Base-by-base conservation (phyloP, 2,113 vertebrate species). In the Tragelaphus scriptus region DNA sequence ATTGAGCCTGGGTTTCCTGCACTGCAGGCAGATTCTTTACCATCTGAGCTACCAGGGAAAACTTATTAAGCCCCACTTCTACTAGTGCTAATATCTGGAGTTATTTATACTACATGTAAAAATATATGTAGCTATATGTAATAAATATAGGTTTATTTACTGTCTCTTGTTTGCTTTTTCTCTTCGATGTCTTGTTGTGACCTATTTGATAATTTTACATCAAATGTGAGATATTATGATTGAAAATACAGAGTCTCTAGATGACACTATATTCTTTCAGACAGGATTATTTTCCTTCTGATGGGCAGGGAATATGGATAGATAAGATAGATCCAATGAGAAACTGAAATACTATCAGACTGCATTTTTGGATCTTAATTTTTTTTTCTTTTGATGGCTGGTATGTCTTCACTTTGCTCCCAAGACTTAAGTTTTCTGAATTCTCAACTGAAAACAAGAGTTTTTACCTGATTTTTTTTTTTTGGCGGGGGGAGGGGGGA, bases 401-500 rank as follows among this genome's bases (percentile, higher is more conserved):
- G 30, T 21, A 23, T 80, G 56, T 49, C 58, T 81, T 23, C 13
- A 79, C 47, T 85, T 80, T 79, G 23, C 49, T 51, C 40, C 47
- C 63, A 63, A 30, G 21, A 36, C 28, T 8, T 56, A 30, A 2
- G 10, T 12, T 17, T 81, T 95, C 65, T 80, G 17, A 44, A 4
- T 58, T 87, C 30, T 92, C 40, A 49, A 7, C 25, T 51, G 25
- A 91, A 80, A 87, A 5, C 9, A 68, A 51, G 25, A 81, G 4
- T 85, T 85, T 77, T 53, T 44, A 81, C 2, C 17, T 44, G n/a
- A n/a, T 40, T 71, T 7, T 82, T 36, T 5, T n/a, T 65, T 59
- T 59, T 25, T 58, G 3, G 23, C 9, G 0, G 25, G 0, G 1
- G 21, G 16, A 32, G 16, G 4, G 65, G 9, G 17, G 5, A n/a